A percentile compares a stretch with the other conserved stretches of the same genome.
Evolutionary conservation across 2,888 invertebrate species (phyloP).

Genomic region (Drosophila robusta): DNA sequence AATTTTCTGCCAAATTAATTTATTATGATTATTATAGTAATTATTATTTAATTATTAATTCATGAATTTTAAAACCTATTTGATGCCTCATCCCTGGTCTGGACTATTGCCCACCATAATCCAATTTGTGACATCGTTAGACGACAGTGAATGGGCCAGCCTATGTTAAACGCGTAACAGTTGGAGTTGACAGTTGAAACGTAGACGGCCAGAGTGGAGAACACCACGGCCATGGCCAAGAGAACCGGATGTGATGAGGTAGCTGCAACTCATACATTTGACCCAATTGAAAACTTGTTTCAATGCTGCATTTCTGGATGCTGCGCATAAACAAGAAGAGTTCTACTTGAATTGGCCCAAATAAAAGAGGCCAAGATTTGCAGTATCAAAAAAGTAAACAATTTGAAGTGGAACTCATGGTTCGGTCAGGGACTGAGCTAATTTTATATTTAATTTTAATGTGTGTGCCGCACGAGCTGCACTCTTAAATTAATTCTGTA

Average conservation of each 20-base stretch:
- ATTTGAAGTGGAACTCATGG: not conserved
- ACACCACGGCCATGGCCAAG: conserved; percentile 10
- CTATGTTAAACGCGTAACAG: conserved; percentile 16
- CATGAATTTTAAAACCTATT: not conserved
- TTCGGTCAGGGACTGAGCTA: conserved; percentile 3
- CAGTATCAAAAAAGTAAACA: not conserved
- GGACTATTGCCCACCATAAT: conserved; percentile 34
- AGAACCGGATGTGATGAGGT: conserved; percentile 23
- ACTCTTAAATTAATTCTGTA: conserved; percentile 13
- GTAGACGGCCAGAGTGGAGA: not conserved
- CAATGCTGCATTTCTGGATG: not conserved
- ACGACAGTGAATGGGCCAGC: conserved; percentile 41
- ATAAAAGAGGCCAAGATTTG: conserved; percentile 12
- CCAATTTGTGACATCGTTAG: conserved; percentile 60
- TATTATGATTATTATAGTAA: not conserved
- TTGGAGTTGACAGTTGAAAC: conserved; percentile 21
- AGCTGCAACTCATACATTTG: conserved; percentile 8
- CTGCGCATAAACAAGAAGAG: not conserved
- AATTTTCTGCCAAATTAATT: not conserved
- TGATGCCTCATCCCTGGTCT: conserved; percentile 19
- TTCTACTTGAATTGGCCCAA: not conserved
- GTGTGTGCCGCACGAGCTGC: conserved; percentile 29
- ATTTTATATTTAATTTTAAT: conserved; percentile 53
- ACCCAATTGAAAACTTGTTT: conserved; percentile 28
- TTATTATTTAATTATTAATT: not conserved